These are phyloP conservation scores for Bradypodion ventrale DNA, from an alignment of 2,797 vertebrate species.

Conservation along the genomic window DNA sequence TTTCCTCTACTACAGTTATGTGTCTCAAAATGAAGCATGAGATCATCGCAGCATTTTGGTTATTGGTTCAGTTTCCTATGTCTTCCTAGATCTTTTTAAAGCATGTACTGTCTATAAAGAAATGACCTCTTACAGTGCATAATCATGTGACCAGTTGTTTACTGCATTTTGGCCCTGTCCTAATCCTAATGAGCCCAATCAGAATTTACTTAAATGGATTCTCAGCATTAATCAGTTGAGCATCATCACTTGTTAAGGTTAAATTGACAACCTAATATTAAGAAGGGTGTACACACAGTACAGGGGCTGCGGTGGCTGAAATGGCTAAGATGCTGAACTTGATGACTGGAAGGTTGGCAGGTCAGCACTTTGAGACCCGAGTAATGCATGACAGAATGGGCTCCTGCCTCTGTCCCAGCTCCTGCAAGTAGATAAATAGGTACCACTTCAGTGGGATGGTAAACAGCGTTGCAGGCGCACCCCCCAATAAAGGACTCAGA, in stretches of 20 bases:
- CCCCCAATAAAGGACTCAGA: too few relatives aligned
- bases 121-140: constrained; percentile 61
- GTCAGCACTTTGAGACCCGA: too few relatives aligned
- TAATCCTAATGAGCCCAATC: constrained; percentile 35
- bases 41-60: constrained; percentile 77
- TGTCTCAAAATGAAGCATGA: constrained; percentile 79
- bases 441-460: too few relatives aligned
- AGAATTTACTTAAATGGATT: not conserved
- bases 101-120: constrained; percentile 65
- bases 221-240: constrained; percentile 26
- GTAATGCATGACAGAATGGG: too few relatives aligned
- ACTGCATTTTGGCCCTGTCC: constrained; percentile 53
- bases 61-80: constrained; percentile 77
- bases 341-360: too few relatives aligned
- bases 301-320: too few relatives aligned
- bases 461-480: too few relatives aligned
- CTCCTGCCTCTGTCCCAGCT: too few relatives aligned
- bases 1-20: constrained; percentile 71
- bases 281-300: not conserved
- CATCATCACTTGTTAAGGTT: not conserved
- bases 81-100: constrained; percentile 77
- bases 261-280: constrained; percentile 36
- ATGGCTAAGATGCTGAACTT: too few relatives aligned
- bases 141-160: constrained; percentile 75
- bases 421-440: too few relatives aligned